phyloP scores from a whole-genome alignment of 2,888 invertebrate genomes.

The Neuroscelio doddi region DNA sequence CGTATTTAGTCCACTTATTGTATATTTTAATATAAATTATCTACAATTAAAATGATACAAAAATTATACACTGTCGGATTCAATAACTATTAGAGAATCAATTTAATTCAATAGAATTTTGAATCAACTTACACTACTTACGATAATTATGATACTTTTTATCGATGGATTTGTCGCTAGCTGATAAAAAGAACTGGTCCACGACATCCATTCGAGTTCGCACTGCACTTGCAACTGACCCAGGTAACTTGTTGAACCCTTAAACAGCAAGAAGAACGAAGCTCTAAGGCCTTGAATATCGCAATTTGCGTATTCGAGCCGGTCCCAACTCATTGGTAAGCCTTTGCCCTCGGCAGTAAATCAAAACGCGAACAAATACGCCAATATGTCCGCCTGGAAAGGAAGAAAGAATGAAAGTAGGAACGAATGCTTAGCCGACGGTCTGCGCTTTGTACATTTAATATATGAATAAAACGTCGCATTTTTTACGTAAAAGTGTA shows the following conservation, averaged over 20 bases:
- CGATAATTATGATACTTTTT: conserved; percentile 5
- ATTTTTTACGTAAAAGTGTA: too few relatives aligned
- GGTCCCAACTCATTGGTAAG: conserved; percentile 48
- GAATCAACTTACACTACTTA: not conserved
- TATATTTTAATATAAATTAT: too few relatives aligned
- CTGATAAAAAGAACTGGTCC: conserved; percentile 18
- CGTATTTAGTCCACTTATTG: too few relatives aligned
- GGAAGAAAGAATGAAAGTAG: conserved; percentile 34
- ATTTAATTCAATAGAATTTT: not conserved
- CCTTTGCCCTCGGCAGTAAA: conserved; percentile 63
- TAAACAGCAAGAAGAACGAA: conserved; percentile 38
- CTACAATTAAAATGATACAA: conserved; percentile 16
- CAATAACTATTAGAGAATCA: not conserved
- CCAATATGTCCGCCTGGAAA: conserved; percentile 41
- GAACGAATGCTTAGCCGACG: conserved; percentile 24
- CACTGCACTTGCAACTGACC: conserved; percentile 66
- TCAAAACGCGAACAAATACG: conserved; percentile 58
- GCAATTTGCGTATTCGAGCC: conserved; percentile 62
- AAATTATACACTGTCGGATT: not conserved
- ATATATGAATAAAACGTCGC: not conserved
- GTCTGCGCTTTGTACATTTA: conserved; percentile 29
- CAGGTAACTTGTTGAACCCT: conserved; percentile 57
- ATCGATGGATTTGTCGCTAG: conserved; percentile 14
- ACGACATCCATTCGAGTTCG: conserved; percentile 53
- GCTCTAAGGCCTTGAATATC: conserved; percentile 62